phyloP scores from a whole-genome alignment of 1,140 invertebrate species.

The Maconellicoccus hirsutus region DNA sequence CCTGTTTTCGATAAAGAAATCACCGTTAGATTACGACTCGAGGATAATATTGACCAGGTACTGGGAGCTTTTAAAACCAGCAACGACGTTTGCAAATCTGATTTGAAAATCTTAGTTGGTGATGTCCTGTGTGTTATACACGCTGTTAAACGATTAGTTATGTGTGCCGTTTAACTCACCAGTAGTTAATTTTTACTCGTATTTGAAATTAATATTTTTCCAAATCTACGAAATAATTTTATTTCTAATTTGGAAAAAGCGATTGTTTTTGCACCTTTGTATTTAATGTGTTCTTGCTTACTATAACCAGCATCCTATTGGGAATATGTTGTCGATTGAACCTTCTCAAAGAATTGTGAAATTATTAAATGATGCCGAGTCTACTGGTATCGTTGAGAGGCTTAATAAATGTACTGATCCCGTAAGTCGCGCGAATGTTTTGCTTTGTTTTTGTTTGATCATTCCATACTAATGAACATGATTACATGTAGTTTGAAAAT shows the following conservation, averaged over 20 bases:
- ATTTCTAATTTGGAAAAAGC: no score
- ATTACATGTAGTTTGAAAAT: no score
- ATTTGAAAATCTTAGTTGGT: neutral
- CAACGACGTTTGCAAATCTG: no score
- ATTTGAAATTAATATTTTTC: neutral
- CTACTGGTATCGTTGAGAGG: neutral
- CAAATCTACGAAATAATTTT: neutral
- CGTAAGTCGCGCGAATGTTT: neutral
- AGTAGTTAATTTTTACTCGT: neutral
- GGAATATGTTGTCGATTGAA: neutral
- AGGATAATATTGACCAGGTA: constrained; percentile 88
- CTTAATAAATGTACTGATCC: neutral
- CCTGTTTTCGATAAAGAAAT: constrained; percentile 72
- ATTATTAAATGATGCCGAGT: neutral
- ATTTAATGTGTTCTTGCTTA: neutral
- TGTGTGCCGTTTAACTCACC: neutral
- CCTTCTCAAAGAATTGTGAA: neutral
- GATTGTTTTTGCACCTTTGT: neutral
- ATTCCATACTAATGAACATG: no score
- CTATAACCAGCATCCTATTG: neutral
- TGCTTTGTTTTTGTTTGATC: no score
- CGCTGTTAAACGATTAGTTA: neutral
- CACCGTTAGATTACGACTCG: constrained; percentile 64
- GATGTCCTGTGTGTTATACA: neutral
- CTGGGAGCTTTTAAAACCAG: neutral